Conservation (phyloP, 2,888 invertebrate species). For the Ectemnius lituratus region DNA sequence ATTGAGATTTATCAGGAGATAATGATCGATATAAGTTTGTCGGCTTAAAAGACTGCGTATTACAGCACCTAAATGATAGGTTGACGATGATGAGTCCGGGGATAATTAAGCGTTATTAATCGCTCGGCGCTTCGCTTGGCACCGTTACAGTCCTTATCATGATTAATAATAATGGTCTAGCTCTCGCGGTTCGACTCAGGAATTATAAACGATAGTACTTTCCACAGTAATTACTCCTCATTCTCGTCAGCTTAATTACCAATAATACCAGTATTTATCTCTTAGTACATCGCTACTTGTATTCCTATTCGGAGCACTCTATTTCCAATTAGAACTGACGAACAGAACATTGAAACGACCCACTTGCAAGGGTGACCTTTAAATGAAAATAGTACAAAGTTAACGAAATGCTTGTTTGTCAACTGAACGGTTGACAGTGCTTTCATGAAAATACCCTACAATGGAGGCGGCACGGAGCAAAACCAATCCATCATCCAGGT, state of each 20-base stretch:
- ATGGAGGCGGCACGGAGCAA: background rate
- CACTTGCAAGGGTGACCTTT: too few species aligned
- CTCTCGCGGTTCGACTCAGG: background rate
- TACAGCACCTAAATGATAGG: too few species aligned
- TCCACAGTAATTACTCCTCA: background rate
- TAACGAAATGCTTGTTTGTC: too few species aligned
- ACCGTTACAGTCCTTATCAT: background rate
- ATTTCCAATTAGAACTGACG: background rate
- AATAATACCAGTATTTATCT: background rate
- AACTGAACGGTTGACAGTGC: too few species aligned
- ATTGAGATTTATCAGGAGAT: too few species aligned
- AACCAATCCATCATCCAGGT: background rate
- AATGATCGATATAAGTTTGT: too few species aligned
- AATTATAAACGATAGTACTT: constrained; percentile 1
- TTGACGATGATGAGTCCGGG: background rate
- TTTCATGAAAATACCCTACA: background rate
- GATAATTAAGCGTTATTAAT: constrained; percentile 4
- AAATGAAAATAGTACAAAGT: too few species aligned
- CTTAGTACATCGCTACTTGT: background rate
- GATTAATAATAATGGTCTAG: background rate
- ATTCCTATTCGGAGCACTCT: background rate
- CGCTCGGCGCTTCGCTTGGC: background rate
- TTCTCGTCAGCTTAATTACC: constrained; percentile 1
- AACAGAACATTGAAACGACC: background rate
- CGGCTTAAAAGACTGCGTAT: background rate